phyloP scores from a whole-genome alignment of 2,113 vertebrate genomes.

The Electrona antarctica region DNA sequence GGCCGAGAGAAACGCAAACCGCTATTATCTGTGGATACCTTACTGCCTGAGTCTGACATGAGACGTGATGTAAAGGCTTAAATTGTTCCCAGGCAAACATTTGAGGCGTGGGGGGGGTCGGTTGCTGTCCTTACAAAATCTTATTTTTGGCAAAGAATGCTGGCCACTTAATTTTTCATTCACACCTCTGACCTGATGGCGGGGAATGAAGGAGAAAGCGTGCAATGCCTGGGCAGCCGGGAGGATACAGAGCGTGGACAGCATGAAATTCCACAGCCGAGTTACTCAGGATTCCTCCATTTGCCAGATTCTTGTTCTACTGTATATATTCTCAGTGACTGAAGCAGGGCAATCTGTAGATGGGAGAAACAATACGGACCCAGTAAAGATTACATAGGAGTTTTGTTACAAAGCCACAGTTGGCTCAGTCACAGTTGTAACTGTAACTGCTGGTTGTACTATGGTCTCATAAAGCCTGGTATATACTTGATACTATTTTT shows the following conservation, averaged over 20 bases:
- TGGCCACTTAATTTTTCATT: constrained; percentile 54
- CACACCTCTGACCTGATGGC: constrained; percentile 50
- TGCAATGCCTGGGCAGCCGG: constrained; percentile 12
- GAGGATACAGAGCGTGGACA: constrained; percentile 29
- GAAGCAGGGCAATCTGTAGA: constrained; percentile 16
- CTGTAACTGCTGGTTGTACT: too few species aligned
- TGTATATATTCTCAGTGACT: constrained; percentile 38
- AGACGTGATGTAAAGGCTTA: constrained; percentile 51
- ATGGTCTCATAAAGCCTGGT: too few species aligned
- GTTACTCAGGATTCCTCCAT: constrained; percentile 46
- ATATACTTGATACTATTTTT: too few species aligned
- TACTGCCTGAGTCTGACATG: constrained; percentile 42
- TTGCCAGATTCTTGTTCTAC: constrained; percentile 40
- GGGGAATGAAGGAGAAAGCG: constrained; percentile 22
- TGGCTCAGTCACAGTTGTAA: too few species aligned
- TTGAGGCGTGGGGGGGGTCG: constrained; percentile 18
- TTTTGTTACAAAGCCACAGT: too few species aligned
- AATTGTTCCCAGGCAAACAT: constrained; percentile 64
- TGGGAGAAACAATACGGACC: too few species aligned
- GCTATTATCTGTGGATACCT: constrained; percentile 43
- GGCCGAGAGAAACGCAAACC: constrained; percentile 16
- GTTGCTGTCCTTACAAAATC: constrained; percentile 36
- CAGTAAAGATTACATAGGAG: too few species aligned
- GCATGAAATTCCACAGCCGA: constrained; percentile 52
- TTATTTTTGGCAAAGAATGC: constrained; percentile 44